Conservation (phyloP, 2,797 vertebrate species). For the Selene dorsalis region DNA sequence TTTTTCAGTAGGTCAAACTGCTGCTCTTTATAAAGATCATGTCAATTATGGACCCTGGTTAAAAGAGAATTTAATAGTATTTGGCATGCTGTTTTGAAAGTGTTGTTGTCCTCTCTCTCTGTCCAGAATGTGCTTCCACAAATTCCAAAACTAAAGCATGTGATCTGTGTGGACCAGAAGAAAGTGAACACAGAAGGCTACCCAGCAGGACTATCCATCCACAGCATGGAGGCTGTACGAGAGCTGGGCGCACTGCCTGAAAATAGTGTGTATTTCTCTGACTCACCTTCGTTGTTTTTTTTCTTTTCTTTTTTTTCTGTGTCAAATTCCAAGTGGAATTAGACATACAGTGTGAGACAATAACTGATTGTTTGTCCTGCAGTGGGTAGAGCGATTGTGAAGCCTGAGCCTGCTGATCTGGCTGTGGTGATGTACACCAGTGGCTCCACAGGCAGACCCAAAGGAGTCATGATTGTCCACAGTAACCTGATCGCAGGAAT, state of each 20-base stretch:
- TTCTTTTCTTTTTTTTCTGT: background rate
- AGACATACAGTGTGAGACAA: background rate
- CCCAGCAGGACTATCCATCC: conserved; percentile 88
- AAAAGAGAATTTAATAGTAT: background rate
- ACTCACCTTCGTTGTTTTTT: conserved; percentile 7
- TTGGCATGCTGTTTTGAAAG: conserved; percentile 34
- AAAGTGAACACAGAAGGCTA: conserved; percentile 87
- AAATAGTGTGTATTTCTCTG: conserved; percentile 86
- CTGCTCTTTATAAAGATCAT: background rate
- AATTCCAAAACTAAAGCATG: conserved; percentile 89
- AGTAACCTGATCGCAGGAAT: conserved; percentile 96
- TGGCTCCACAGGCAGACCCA: conserved; percentile 95
- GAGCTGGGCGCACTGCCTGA: conserved; percentile 91
- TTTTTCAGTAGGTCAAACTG: background rate
- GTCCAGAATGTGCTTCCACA: conserved; percentile 87
- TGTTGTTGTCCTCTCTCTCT: conserved; percentile 28
- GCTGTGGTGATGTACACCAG: conserved; percentile 99
- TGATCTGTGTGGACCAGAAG: conserved; percentile 95
- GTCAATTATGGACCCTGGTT: background rate
- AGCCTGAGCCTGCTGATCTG: conserved; percentile 90
- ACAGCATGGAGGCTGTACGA: conserved; percentile 91
- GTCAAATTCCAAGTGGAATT: background rate
- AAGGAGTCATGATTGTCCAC: conserved; percentile 97
- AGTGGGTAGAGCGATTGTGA: conserved; percentile 84
- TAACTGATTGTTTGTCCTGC: conserved; percentile 44